Percentiles rank a stretch among this genome's conserved stretches.
Conservation (phyloP, 2,888 invertebrate species). For the Cordilura impudica region DNA sequence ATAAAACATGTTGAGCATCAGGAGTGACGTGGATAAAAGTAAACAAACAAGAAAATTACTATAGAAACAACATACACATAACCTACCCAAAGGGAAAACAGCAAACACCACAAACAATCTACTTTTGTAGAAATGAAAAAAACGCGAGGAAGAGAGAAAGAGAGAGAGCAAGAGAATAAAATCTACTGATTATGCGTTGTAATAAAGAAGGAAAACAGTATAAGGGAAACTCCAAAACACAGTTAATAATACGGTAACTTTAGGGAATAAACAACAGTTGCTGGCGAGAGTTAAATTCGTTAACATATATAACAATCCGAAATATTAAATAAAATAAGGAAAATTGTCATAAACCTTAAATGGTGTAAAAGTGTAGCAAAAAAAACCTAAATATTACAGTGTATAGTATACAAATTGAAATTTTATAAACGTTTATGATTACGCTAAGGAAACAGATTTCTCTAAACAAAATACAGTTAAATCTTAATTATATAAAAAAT, state of each 20-base stretch:
- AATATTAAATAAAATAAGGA: neutral
- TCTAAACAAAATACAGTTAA: neutral
- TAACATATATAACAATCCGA: conserved; percentile 31
- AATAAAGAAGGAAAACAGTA: conserved; percentile 43
- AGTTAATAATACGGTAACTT: conserved; percentile 57
- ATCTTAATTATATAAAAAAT: conserved; percentile 5
- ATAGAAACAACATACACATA: conserved; percentile 7
- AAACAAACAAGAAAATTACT: conserved; percentile 42
- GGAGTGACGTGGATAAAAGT: conserved; percentile 48
- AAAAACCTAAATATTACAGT: neutral
- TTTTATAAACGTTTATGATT: neutral
- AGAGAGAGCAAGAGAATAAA: neutral
- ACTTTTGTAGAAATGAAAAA: neutral
- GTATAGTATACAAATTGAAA: neutral
- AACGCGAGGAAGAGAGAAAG: neutral
- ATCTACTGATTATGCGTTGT: conserved; percentile 31
- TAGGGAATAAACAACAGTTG: conserved; percentile 49
- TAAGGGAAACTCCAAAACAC: conserved; percentile 42
- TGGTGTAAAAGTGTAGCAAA: neutral
- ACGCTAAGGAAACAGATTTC: neutral
- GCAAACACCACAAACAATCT: conserved; percentile 14
- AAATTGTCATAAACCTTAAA: neutral
- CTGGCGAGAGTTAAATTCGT: conserved; percentile 57
- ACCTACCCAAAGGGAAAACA: conserved; percentile 31
- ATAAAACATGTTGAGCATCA: conserved; percentile 10